These are phyloP conservation scores for Porites rus DNA, from an alignment of 92 coral and sea anemone species.

Conservation along the genomic window DNA sequence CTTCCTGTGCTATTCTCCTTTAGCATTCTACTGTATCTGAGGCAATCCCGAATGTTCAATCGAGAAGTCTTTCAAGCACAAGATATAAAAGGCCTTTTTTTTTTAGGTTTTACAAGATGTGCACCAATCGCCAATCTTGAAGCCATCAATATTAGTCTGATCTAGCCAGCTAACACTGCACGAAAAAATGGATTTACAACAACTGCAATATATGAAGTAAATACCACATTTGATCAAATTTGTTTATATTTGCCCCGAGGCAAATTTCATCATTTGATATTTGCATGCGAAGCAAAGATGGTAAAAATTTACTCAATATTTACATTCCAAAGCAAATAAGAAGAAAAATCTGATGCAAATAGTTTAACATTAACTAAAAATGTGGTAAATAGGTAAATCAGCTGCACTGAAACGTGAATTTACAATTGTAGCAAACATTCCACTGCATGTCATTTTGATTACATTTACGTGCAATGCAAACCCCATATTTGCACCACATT, in stretches of 20 bases:
- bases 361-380: no score
- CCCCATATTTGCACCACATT: no score
- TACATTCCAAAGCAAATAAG: background rate
- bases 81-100: slow-evolving; percentile 53
- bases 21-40: slow-evolving; percentile 66
- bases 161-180: slow-evolving; percentile 35
- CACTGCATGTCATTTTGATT: no score
- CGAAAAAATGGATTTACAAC: background rate
- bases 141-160: slow-evolving; percentile 44
- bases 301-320: background rate
- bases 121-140: slow-evolving; percentile 53
- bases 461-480: no score
- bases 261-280: background rate
- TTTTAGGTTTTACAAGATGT: slow-evolving; percentile 43
- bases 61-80: slow-evolving; percentile 45
- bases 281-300: background rate
- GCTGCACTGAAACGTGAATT: background rate
- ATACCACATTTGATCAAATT: background rate
- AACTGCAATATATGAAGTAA: background rate
- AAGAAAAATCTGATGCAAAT: background rate
- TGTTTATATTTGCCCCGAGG: background rate
- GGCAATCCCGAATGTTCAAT: slow-evolving; percentile 55
- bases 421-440: background rate
- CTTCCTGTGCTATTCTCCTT: slow-evolving; percentile 45
- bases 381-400: background rate